A percentile compares a stretch with the other conserved stretches of the same genome.
phyloP scores from a whole-genome alignment of 2,113 vertebrate genomes.

The Pomatostomus ruficeps region DNA sequence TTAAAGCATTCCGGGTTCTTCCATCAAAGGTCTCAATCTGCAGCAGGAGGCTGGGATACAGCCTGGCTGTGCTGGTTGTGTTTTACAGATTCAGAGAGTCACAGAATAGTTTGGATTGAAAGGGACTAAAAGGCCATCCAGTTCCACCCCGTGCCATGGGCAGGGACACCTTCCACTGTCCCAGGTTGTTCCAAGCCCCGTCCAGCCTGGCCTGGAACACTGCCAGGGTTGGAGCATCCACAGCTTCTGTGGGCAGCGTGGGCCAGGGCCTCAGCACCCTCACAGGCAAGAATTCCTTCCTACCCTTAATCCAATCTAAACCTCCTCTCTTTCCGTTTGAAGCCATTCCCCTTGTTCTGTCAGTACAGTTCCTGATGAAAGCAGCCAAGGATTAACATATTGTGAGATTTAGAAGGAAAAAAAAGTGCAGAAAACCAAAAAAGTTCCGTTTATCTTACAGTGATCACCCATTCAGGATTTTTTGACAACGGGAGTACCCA shows the following conservation, averaged over 20 bases:
- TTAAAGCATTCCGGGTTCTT: neutral
- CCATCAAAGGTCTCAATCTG: neutral
- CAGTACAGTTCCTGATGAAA: neutral
- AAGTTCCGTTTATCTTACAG: neutral
- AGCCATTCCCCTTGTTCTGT: neutral
- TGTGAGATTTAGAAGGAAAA: neutral
- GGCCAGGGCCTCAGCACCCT: neutral
- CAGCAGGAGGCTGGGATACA: neutral
- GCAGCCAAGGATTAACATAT: neutral
- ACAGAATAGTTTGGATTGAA: neutral
- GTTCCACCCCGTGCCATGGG: fast-evolving
- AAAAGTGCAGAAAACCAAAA: neutral
- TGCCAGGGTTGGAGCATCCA: neutral
- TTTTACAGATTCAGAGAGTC: neutral
- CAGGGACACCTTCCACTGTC: neutral
- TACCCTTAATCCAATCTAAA: neutral
- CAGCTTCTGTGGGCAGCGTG: neutral
- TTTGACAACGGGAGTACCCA: slow-evolving; percentile 17
- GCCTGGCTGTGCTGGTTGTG: neutral
- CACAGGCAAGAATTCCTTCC: neutral
- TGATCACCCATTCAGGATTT: neutral
- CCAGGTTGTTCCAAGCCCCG: fast-evolving
- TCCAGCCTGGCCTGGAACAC: fast-evolving
- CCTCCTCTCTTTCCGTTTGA: neutral
- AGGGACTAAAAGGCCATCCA: neutral